phyloP scores from a whole-genome alignment of 2,888 invertebrate genomes.

The Cylindroiulus punctatus region DNA sequence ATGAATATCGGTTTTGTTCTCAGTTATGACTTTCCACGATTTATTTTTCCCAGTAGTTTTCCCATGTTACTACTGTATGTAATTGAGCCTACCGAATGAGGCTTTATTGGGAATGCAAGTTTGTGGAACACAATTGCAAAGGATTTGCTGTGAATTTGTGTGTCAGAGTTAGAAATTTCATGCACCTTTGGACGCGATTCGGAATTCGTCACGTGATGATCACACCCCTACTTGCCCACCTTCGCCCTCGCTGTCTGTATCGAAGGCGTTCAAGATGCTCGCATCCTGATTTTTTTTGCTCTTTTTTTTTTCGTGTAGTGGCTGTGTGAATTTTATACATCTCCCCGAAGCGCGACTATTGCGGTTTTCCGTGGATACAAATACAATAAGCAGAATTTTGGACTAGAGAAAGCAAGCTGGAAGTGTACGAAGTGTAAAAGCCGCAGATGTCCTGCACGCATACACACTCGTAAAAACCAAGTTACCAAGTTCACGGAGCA shows the following conservation, averaged over 20 bases:
- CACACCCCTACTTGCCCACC: neutral
- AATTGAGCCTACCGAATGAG: too few species aligned
- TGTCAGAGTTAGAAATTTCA: too few species aligned
- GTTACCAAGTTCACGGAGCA: neutral
- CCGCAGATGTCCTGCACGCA: neutral
- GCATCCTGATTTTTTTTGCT: neutral
- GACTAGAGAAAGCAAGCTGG: neutral
- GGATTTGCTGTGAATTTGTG: too few species aligned
- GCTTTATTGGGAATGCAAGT: too few species aligned
- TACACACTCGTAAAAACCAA: neutral
- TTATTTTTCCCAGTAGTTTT: too few species aligned
- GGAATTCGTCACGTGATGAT: too few species aligned
- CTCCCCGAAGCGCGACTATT: constrained; percentile 1
- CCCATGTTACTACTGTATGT: too few species aligned
- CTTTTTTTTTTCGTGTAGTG: too few species aligned
- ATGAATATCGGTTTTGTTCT: too few species aligned
- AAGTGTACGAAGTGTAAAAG: neutral
- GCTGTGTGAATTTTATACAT: neutral
- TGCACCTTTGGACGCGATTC: too few species aligned
- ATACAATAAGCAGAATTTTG: neutral
- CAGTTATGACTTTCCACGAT: too few species aligned
- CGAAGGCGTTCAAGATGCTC: neutral
- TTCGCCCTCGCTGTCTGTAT: neutral
- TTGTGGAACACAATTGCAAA: too few species aligned
- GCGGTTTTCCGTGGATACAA: neutral